phyloP scores from a whole-genome alignment of 2,888 invertebrate species.

The Falcaria lacertinaria region DNA sequence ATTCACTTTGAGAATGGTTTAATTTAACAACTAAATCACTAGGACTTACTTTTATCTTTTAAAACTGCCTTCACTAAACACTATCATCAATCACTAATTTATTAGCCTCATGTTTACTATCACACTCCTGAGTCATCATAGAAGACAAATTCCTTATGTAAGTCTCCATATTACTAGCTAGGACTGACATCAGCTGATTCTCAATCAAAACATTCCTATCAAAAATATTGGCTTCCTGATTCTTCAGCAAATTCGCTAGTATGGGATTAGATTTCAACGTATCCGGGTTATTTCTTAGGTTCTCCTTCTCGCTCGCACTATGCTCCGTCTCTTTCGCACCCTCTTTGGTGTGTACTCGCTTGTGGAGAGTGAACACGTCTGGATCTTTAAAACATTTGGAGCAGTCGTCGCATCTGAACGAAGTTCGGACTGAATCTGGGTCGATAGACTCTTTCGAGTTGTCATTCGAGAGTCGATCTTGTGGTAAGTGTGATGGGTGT shows the following conservation, averaged over 20 bases:
- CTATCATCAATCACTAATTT: constrained; percentile 46
- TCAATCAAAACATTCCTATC: constrained; percentile 39
- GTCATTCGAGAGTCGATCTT: constrained; percentile 9
- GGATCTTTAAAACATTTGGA: constrained; percentile 71
- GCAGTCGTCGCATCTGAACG: constrained; percentile 57
- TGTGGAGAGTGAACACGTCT: constrained; percentile 59
- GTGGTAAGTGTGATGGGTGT: constrained; percentile 7
- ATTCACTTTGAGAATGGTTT: too few species aligned
- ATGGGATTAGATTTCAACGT: constrained; percentile 63
- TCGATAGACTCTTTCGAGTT: constrained; percentile 4
- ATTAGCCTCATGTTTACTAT: constrained; percentile 31
- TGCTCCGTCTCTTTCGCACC: constrained; percentile 3
- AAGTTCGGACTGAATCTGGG: constrained; percentile 11
- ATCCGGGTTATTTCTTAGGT: constrained; percentile 40
- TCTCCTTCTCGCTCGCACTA: constrained; percentile 41
- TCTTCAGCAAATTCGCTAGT: constrained; percentile 54
- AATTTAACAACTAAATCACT: too few species aligned
- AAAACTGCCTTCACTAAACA: constrained; percentile 16
- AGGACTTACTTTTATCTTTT: too few species aligned
- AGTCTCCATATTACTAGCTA: constrained; percentile 54
- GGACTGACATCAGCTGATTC: constrained; percentile 52
- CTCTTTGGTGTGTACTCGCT: constrained; percentile 38
- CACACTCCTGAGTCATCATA: constrained; percentile 25
- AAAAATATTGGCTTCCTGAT: constrained; percentile 25
- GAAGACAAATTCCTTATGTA: constrained; percentile 48